A percentile compares a stretch with the other conserved stretches of the same genome.
phyloP scores from a whole-genome alignment of 1,140 invertebrate species.

The Nebria ingens region DNA sequence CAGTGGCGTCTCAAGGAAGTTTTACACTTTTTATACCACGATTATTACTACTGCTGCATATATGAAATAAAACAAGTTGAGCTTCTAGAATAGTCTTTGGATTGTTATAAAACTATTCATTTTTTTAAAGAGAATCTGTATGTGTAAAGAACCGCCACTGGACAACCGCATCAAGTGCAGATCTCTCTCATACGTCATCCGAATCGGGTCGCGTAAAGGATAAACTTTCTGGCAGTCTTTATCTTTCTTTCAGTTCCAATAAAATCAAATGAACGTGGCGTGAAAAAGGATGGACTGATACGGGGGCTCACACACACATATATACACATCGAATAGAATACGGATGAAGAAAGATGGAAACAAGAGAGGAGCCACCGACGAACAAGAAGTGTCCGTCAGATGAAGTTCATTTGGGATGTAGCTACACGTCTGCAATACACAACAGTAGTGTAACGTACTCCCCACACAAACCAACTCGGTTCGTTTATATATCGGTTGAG shows the following conservation, averaged over 20 bases:
- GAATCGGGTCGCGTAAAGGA: neutral
- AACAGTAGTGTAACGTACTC: too few species aligned
- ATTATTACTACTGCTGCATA: too few species aligned
- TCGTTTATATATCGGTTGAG: too few species aligned
- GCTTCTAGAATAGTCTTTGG: too few species aligned
- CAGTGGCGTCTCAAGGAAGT: neutral
- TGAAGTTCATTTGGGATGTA: neutral
- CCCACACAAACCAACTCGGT: too few species aligned
- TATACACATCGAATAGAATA: neutral
- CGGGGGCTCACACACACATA: too few species aligned
- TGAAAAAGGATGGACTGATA: neutral
- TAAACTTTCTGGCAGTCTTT: slow-evolving; percentile 6
- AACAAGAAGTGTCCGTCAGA: neutral
- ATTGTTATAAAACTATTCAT: too few species aligned
- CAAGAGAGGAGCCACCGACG: neutral
- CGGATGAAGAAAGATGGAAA: neutral
- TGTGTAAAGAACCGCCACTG: slow-evolving; percentile 2
- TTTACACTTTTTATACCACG: neutral
- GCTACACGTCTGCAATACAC: neutral
- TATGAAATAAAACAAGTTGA: too few species aligned
- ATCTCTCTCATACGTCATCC: slow-evolving; percentile 4
- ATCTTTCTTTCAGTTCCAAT: slow-evolving; percentile 5
- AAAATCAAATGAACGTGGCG: slow-evolving; percentile 1
- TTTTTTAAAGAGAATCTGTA: too few species aligned
- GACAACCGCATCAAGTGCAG: neutral